These are phyloP conservation scores for Balearica regulorum DNA, from an alignment of 2,797 vertebrate genomes.

Conservation along the genomic window DNA sequence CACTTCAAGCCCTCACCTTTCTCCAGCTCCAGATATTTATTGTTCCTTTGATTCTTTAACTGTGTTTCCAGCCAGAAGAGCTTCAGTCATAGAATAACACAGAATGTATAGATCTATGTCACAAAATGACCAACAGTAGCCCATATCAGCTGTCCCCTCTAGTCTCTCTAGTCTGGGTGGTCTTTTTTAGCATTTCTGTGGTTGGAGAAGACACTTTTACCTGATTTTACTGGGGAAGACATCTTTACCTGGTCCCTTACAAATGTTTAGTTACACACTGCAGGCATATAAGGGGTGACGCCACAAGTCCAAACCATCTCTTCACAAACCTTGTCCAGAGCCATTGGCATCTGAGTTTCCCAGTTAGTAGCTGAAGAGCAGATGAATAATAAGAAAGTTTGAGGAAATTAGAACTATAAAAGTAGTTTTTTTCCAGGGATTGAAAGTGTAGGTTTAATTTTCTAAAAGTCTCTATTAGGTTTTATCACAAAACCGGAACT, in stretches of 20 bases:
- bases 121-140: neutral
- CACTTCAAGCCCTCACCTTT: neutral
- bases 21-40: neutral
- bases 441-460: neutral
- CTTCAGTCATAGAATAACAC: neutral
- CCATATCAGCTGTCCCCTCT: neutral
- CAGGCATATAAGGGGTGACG: neutral
- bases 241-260: neutral
- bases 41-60: neutral
- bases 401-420: neutral
- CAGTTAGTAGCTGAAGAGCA: neutral
- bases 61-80: neutral
- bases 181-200: neutral
- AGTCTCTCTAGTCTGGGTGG: fast-evolving
- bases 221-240: neutral
- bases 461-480: neutral
- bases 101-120: neutral
- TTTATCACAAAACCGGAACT: neutral
- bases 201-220: neutral
- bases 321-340: neutral
- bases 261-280: neutral
- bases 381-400: neutral
- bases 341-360: neutral
- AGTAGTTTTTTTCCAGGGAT: neutral
- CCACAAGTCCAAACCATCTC: neutral